Base-by-base conservation (phyloP, 2,888 invertebrate genomes). In the Sturmia bella region DNA sequence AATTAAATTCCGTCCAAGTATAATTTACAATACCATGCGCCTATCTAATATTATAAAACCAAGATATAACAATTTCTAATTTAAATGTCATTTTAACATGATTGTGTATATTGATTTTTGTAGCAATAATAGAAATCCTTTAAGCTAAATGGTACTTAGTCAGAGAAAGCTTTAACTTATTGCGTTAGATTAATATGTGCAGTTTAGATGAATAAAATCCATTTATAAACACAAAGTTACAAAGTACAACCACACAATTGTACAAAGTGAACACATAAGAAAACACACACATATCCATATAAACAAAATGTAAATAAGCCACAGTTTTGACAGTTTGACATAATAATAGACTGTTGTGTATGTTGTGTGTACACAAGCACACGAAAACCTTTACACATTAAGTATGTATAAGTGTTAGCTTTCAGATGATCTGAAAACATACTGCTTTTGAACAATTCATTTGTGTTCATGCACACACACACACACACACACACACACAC, bases 271-370 rank as follows among this genome's bases (percentile, higher is more conserved):
- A 45, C 7, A 9, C 27, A 52, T 12, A 56, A 24, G 21, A 2
- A 48, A 19, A 17, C 27, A 50, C 0, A 27, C 5, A 54, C 43
- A 54, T 27, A 2, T 21, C 5, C 15, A 57, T 57, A 43, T 11
- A 50, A 63, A 64, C 19, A 37, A 74, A 69, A 73, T 81, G 66
- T 77, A 81, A 77, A 81, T 77, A 80, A 77, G 63, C 68, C 54
- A 73, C 72, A 68, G 73, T 73, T 76, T 81, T 73, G 81, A 77
- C 73, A 77, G 76, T 73, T 68, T 81, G 77, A 81, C 77, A 81
- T 73, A 54, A 68, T 45, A 73, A 61, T 68, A 66, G 50, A 37
- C 39, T 27, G 27, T 27, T 27, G 27, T 27, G n/a, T 12, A 61
- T 48, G 54, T 32, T 48, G 54, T 32, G 13, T 45, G 21, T 19